Conservation (phyloP, 2,888 invertebrate genomes). For the Synergus laeviventris region DNA sequence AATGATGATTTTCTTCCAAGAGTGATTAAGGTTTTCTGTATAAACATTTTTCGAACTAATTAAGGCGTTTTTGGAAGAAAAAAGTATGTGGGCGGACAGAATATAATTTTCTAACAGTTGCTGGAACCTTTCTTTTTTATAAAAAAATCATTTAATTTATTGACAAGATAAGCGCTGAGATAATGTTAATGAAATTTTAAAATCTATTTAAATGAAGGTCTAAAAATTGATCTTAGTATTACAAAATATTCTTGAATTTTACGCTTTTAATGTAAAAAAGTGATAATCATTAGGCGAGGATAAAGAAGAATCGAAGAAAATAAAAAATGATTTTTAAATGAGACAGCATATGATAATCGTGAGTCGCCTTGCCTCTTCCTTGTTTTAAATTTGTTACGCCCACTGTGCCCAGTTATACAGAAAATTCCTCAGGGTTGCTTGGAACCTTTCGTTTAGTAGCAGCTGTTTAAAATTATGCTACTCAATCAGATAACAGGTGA, state of each 20-base stretch:
- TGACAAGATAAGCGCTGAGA: too few species aligned
- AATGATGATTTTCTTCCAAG: neutral
- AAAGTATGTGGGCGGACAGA: conserved; percentile 25
- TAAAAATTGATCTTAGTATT: neutral
- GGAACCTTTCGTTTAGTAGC: conserved; percentile 28
- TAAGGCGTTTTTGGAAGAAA: conserved; percentile 1
- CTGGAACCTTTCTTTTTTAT: too few species aligned
- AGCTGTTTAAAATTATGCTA: conserved; percentile 36
- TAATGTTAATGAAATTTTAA: too few species aligned
- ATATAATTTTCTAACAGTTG: conserved; percentile 2
- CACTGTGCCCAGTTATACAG: conserved; percentile 32
- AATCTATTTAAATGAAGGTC: neutral
- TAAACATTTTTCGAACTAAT: conserved; percentile 6
- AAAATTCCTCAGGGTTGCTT: conserved; percentile 37
- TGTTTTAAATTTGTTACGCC: conserved; percentile 34
- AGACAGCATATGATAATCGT: conserved; percentile 31
- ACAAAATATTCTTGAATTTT: neutral
- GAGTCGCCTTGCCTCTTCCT: conserved; percentile 24
- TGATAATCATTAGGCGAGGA: neutral
- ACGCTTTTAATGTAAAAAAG: neutral
- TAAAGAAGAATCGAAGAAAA: neutral
- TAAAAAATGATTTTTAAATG: conserved; percentile 37
- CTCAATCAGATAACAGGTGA: conserved; percentile 39
- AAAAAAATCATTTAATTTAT: too few species aligned
- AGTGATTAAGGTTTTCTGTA: neutral